Evolutionary conservation across 2,888 invertebrate genomes (phyloP).

Genomic region (Boloria selene): DNA sequence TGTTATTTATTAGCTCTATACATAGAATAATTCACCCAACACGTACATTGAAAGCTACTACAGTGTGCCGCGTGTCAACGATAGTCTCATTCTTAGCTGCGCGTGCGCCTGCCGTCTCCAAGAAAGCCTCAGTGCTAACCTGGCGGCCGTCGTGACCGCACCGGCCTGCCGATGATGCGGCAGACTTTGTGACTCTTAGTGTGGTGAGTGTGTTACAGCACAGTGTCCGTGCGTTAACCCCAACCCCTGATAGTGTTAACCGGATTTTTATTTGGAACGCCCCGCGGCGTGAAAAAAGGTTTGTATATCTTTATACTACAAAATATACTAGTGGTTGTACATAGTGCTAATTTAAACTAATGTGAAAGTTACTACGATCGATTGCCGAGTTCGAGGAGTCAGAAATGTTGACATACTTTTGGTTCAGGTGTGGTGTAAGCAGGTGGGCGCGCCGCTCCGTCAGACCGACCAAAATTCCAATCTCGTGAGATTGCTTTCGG

Average conservation of each 20-base stretch:
- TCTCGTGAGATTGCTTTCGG: constrained; percentile 73
- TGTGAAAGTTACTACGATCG: constrained; percentile 79
- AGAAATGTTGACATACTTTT: constrained; percentile 78
- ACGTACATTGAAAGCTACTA: neutral
- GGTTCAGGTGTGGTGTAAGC: constrained; percentile 75
- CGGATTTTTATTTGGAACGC: constrained; percentile 72
- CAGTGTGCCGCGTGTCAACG: constrained; percentile 49
- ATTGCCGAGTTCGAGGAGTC: constrained; percentile 73
- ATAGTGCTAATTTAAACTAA: constrained; percentile 76
- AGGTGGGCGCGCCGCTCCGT: constrained; percentile 75
- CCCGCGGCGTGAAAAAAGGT: constrained; percentile 72
- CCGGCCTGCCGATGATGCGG: constrained; percentile 75
- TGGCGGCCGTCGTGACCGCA: constrained; percentile 77
- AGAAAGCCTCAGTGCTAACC: constrained; percentile 75
- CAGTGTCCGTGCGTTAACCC: constrained; percentile 78
- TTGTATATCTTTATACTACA: constrained; percentile 48
- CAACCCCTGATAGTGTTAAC: constrained; percentile 79
- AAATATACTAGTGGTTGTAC: constrained; percentile 51
- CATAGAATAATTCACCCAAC: neutral
- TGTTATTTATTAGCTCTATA: neutral
- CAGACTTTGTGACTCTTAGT: constrained; percentile 71
- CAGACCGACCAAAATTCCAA: constrained; percentile 72
- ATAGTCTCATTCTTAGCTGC: constrained; percentile 73
- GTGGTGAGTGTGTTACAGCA: constrained; percentile 74
- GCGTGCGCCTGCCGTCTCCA: constrained; percentile 63